Evolutionary conservation across 2,888 invertebrate species (phyloP), one percentile per base, ranked within the genome.

Genomic region (Rhogogaster chlorosoma): DNA sequence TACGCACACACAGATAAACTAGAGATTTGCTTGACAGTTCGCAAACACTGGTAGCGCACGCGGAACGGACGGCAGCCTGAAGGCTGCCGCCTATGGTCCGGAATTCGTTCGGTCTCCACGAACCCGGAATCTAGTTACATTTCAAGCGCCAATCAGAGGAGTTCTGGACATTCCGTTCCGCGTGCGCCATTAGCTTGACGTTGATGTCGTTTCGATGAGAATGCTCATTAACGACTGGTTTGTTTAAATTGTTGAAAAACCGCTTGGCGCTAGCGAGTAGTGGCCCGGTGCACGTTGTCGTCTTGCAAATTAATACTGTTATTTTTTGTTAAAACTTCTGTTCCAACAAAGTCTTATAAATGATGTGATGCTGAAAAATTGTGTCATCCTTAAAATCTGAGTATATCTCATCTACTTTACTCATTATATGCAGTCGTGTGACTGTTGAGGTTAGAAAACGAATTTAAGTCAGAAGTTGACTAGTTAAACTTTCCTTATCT

Each of bases 391-490:
- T 42, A 12, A 42, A n/a, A 42, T 15, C 67, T 73, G 12, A 67
- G 12, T 4, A 42, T n/a, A 42, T 42, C 10, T 42, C 9, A 38
- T 26, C n/a, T 36, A 5, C 18, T 42, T 42, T 3, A 22, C 38
- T 22, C 26, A 9, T 49, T 26, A n/a, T 26, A 61, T 29, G 49
- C n/a, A 71, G 15, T 32, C 42, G 42, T 22, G 73, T 73, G n/a
- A 38, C 18, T 22, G 22, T 71, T 73, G 73, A 73, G 73, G 73
- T 73, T 73, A 73, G 73, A 3, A 38, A 42, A n/a, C 26, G 22
- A 73, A 73, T 73, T n/a, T 32, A 32, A 32, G 5, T 18, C 9
- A 26, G 5, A 61, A 26, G 12, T 61, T 61, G 6, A 29, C 61
- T 61, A n/a, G 53, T 26, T 22, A 0, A 26, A 26, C 12, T 61